Percentiles rank a stretch among this genome's conserved stretches.
These are phyloP conservation scores for Drosophila albomicans DNA, from an alignment of 1,140 invertebrate genomes.

Conservation along the genomic window DNA sequence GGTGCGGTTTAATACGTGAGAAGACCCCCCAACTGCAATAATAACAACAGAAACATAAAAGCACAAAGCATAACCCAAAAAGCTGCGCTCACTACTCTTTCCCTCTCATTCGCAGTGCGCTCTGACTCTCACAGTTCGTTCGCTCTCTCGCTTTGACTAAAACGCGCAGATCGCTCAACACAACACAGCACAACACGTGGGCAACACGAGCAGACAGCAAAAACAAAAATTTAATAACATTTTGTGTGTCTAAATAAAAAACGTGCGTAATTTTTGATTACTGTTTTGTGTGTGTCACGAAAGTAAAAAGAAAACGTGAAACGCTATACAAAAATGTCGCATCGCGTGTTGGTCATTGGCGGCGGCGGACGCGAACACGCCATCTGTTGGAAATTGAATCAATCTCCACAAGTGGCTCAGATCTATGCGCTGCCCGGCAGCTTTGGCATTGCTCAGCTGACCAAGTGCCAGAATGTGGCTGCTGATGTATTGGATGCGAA, in stretches of 20 bases:
- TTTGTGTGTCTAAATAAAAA: slow-evolving; percentile 33
- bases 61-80: slow-evolving; percentile 23
- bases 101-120: not conserved
- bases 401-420: slow-evolving; percentile 90
- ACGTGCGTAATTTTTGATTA: slow-evolving; percentile 49
- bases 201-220: slow-evolving; percentile 30
- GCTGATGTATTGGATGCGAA: slow-evolving; percentile 87
- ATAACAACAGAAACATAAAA: slow-evolving; percentile 21
- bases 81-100: too few relatives aligned
- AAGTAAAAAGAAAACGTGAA: slow-evolving; percentile 3
- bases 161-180: slow-evolving; percentile 17
- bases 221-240: slow-evolving; percentile 36
- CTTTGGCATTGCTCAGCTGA: slow-evolving; percentile 90
- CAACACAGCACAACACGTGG: slow-evolving; percentile 69
- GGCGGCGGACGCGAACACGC: slow-evolving; percentile 98
- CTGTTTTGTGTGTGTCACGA: slow-evolving; percentile 3
- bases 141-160: slow-evolving; percentile 23
- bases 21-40: slow-evolving; percentile 2
- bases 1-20: slow-evolving; percentile 48
- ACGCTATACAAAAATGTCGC: slow-evolving; percentile 61
- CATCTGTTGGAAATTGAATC: slow-evolving; percentile 95
- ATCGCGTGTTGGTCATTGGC: slow-evolving; percentile 93
- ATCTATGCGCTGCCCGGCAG: slow-evolving; percentile 96
- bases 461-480: slow-evolving; percentile 87
- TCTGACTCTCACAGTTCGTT: slow-evolving; percentile 10